Evolutionary conservation across 2,888 invertebrate species (phyloP).

Genomic region (Gastrophysa polygoni): DNA sequence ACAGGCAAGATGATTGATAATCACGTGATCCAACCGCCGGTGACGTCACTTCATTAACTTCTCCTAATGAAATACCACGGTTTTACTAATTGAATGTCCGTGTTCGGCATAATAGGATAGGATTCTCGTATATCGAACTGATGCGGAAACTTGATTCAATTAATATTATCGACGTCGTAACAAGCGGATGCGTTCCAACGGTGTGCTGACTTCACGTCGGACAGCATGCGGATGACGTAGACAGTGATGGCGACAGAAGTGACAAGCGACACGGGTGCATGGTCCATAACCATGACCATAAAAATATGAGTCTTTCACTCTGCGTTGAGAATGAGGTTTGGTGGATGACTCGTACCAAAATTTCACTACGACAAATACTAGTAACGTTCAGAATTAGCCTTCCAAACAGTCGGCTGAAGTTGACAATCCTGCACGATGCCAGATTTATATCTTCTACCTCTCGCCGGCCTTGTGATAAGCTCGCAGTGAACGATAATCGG

Average conservation of each 20-base stretch:
- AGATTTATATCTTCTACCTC: too few relatives aligned
- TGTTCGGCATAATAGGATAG: conserved; percentile 58
- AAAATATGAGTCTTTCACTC: too few relatives aligned
- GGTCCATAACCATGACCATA: too few relatives aligned
- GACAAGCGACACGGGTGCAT: not conserved
- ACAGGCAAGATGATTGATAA: conserved; percentile 55
- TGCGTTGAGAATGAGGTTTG: too few relatives aligned
- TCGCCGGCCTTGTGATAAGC: too few relatives aligned
- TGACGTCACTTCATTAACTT: conserved; percentile 59
- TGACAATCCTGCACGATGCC: too few relatives aligned
- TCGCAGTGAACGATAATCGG: too few relatives aligned
- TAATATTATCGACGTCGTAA: conserved; percentile 42
- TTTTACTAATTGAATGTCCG: conserved; percentile 59
- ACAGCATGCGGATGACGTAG: not conserved
- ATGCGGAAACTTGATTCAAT: conserved; percentile 51
- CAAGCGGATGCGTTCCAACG: conserved; percentile 13
- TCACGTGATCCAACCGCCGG: conserved; percentile 54
- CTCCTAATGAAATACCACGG: conserved; percentile 58
- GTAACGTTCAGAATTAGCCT: too few relatives aligned
- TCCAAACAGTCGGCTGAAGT: too few relatives aligned
- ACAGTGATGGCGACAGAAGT: not conserved
- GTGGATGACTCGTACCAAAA: too few relatives aligned
- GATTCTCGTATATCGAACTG: conserved; percentile 54
- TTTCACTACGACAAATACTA: too few relatives aligned
- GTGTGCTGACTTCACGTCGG: not conserved